Evolutionary conservation across 1,140 invertebrate genomes (phyloP).

Genomic region (Trachymyrmex septentrionalis): DNA sequence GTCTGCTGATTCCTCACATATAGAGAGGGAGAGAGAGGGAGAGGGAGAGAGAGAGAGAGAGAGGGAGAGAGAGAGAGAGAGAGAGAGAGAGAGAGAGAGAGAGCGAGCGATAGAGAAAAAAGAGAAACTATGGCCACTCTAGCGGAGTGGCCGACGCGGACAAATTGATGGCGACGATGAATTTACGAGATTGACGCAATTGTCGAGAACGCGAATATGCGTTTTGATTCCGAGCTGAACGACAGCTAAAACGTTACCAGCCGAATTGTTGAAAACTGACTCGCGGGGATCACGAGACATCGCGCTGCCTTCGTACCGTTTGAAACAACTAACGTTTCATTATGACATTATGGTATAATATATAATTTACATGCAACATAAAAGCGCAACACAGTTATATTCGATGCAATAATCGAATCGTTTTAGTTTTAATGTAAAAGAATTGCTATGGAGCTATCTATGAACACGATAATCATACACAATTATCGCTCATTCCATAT

Average conservation of each 20-base stretch:
- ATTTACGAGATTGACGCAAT: constrained; percentile 64
- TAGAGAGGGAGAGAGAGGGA: constrained; percentile 28
- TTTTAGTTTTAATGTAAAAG: background rate
- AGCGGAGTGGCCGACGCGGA: constrained; percentile 39
- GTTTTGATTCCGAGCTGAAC: constrained; percentile 58
- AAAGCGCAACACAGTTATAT: background rate
- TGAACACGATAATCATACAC: background rate
- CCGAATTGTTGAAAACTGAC: constrained; percentile 30
- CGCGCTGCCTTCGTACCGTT: background rate
- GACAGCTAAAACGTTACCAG: constrained; percentile 35
- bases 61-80: no score
- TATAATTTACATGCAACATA: background rate
- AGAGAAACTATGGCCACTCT: constrained; percentile 22
- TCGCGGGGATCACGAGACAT: constrained; percentile 12
- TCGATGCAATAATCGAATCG: background rate
- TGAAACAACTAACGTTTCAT: constrained; percentile 12
- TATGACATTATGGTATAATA: background rate
- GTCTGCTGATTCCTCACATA: constrained; percentile 46
- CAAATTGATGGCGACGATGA: constrained; percentile 58
- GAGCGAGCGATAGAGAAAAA: background rate
- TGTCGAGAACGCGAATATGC: constrained; percentile 35
- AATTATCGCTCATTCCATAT: background rate
- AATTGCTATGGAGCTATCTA: background rate
- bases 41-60: background rate
- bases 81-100: no score